These are phyloP conservation scores for Pseudococcus viburni DNA, from an alignment of 2,888 invertebrate genomes.

Conservation along the genomic window DNA sequence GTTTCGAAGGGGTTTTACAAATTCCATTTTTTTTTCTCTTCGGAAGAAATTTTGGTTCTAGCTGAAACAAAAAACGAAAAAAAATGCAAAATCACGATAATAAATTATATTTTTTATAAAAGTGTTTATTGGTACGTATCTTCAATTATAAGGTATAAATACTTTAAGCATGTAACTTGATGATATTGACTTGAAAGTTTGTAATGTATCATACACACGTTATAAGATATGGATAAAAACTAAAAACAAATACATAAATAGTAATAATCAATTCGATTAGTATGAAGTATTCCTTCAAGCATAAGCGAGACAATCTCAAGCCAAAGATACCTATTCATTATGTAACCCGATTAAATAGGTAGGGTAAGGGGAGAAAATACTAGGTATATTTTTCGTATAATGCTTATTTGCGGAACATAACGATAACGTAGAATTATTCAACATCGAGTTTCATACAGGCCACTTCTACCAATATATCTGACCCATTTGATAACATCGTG, in stretches of 20 bases:
- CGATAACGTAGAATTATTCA: constrained; percentile 73
- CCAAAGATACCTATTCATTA: not conserved
- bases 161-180: constrained; percentile 19
- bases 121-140: constrained; percentile 17
- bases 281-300: constrained; percentile 27
- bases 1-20: too few species aligned
- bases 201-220: not conserved
- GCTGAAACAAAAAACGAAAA: too few species aligned
- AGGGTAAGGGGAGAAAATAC: not conserved
- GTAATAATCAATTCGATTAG: constrained; percentile 4
- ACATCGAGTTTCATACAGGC: constrained; percentile 99
- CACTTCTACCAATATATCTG: constrained; percentile 98
- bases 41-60: not conserved
- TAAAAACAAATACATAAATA: constrained; percentile 14
- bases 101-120: constrained; percentile 23
- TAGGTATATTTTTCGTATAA: not conserved
- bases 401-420: constrained; percentile 9
- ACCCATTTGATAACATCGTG: constrained; percentile 99
- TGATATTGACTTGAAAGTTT: constrained; percentile 40
- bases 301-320: not conserved
- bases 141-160: constrained; percentile 10
- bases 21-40: too few species aligned
- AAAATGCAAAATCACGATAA: too few species aligned
- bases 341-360: not conserved
- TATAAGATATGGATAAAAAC: not conserved